These are phyloP conservation scores for Gambusia holbrooki DNA, from an alignment of 2,113 vertebrate species.

Conservation along the genomic window DNA sequence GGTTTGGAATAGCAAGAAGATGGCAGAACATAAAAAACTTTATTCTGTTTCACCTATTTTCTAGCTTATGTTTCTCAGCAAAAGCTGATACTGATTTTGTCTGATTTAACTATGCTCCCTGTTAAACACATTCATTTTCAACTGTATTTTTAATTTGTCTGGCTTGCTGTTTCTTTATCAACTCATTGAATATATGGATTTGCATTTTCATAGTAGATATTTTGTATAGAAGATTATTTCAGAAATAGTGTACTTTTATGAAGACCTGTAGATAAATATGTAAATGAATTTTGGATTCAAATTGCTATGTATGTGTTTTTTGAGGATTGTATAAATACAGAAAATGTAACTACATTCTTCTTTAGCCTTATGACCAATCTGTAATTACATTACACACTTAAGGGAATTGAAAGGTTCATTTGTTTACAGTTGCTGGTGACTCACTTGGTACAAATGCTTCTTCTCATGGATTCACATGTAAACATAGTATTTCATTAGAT, in stretches of 20 bases:
- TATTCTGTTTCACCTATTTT: not conserved
- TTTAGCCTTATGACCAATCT: conserved; percentile 32
- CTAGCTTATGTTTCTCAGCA: too few species aligned
- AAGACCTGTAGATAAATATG: conserved; percentile 76
- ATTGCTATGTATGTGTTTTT: conserved; percentile 67
- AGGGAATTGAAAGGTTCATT: conserved; percentile 39
- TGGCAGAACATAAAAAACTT: too few species aligned
- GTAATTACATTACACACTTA: conserved; percentile 31
- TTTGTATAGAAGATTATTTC: conserved; percentile 74
- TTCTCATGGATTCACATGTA: conserved; percentile 12
- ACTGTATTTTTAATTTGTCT: conserved; percentile 9
- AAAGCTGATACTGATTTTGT: too few species aligned
- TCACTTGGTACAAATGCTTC: conserved; percentile 16
- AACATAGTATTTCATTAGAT: conserved; percentile 6
- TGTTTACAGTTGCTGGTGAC: conserved; percentile 58
- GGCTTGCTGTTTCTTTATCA: conserved; percentile 22
- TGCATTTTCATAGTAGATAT: conserved; percentile 55
- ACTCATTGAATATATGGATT: conserved; percentile 30
- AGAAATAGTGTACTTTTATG: conserved; percentile 77
- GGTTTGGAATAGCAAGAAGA: not conserved
- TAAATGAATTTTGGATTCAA: conserved; percentile 83
- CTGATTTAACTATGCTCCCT: too few species aligned
- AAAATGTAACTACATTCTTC: conserved; percentile 64
- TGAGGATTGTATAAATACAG: conserved; percentile 53
- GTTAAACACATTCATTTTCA: too few species aligned